These are phyloP conservation scores for Anas platyrhynchos DNA, from an alignment of 2,113 vertebrate genomes.

Conservation along the genomic window DNA sequence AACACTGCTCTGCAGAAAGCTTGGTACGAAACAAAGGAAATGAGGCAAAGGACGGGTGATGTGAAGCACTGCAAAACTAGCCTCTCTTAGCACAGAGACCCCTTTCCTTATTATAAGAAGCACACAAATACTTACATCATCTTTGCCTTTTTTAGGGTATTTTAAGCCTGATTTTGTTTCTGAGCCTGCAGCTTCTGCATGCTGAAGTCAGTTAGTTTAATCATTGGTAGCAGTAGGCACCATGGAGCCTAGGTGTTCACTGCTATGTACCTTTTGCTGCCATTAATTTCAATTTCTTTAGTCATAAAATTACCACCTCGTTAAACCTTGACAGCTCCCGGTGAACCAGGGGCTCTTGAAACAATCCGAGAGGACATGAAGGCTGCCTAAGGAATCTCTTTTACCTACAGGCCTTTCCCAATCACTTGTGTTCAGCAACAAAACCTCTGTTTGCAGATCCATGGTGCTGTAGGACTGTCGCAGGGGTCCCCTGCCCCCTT, in stretches of 20 bases:
- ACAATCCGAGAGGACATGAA: neutral
- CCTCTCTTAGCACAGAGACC: neutral
- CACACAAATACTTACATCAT: neutral
- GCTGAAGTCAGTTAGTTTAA: conserved; percentile 5
- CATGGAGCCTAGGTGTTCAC: neutral
- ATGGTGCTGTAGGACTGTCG: neutral
- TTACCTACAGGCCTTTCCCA: neutral
- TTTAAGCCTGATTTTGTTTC: conserved; percentile 21
- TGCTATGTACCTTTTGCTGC: neutral
- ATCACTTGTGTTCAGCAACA: neutral
- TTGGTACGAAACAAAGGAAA: neutral
- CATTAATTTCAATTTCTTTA: conserved; percentile 31
- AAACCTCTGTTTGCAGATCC: conserved; percentile 34
- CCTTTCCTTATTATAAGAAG: neutral
- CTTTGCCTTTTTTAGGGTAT: neutral
- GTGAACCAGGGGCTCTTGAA: neutral
- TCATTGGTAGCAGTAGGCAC: conserved; percentile 9
- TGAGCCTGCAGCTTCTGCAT: neutral
- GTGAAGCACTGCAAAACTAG: rapidly evolving
- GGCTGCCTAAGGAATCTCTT: neutral
- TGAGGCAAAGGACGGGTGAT: neutral
- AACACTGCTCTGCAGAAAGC: neutral
- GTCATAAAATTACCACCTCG: neutral
- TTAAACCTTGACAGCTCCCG: neutral
- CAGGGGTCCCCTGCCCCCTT: neutral